A percentile compares a stretch with the other conserved stretches of the same genome.
Evolutionary conservation across 2,888 invertebrate species (phyloP).

Genomic region (Lepidocyrtoides sp.): DNA sequence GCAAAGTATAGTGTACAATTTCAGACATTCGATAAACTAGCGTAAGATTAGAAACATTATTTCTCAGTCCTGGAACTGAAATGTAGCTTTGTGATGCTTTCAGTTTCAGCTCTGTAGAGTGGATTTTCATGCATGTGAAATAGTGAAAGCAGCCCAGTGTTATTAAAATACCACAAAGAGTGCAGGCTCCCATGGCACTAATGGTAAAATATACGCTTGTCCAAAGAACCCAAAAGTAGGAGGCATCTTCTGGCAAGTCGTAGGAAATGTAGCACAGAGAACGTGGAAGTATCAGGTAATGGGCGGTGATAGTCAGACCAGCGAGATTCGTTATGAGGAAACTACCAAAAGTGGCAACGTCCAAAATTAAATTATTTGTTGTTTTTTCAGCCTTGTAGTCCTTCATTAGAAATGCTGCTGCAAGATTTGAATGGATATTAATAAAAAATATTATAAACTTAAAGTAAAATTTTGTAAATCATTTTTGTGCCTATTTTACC

Average conservation of each 20-base stretch:
- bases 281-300: conserved; percentile 24
- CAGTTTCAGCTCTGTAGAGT: conserved; percentile 4
- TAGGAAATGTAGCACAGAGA: conserved; percentile 27
- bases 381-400: no score
- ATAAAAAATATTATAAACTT: background rate
- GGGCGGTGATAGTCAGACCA: background rate
- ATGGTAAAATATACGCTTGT: background rate
- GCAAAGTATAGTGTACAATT: background rate
- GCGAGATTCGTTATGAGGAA: background rate
- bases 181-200: background rate
- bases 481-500: background rate
- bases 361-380: conserved; percentile 26
- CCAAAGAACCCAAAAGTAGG: background rate
- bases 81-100: background rate
- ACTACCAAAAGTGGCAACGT: background rate
- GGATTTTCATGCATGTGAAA: background rate
- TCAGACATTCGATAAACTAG: background rate
- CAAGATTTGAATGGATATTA: no score
- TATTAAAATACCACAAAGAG: background rate
- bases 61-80: background rate
- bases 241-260: background rate
- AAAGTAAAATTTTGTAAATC: background rate
- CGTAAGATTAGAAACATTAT: background rate
- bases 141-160: background rate
- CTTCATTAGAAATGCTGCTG: background rate